Evolutionary conservation across 2,113 vertebrate genomes (phyloP).

Genomic region (Muntiacus reevesi): DNA sequence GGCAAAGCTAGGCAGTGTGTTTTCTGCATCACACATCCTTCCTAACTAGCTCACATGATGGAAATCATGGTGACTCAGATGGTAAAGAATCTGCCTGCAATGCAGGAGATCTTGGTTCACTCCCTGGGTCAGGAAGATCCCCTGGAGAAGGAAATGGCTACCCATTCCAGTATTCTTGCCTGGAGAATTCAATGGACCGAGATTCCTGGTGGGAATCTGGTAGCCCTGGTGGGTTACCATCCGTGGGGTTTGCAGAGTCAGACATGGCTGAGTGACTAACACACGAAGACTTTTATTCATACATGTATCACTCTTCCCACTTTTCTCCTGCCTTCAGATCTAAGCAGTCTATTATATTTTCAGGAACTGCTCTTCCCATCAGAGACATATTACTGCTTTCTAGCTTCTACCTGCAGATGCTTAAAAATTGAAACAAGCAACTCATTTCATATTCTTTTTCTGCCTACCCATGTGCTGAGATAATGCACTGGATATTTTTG

Average conservation of each 20-base stretch:
- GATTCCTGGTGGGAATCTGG: not conserved
- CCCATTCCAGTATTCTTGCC: not conserved
- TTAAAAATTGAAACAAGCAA: slow-evolving; percentile 20
- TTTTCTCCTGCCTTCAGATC: not conserved
- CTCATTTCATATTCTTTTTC: slow-evolving; percentile 21
- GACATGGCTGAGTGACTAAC: not conserved
- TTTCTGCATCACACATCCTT: not conserved
- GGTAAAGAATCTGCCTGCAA: not conserved
- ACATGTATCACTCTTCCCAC: not conserved
- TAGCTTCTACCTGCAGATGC: not conserved
- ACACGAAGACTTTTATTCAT: not conserved
- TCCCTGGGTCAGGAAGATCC: not conserved
- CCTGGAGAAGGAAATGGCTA: not conserved
- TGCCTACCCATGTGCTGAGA: not conserved
- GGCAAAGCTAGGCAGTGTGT: not conserved
- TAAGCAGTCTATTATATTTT: not conserved
- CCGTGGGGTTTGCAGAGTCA: not conserved
- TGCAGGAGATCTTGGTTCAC: not conserved
- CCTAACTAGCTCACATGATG: not conserved
- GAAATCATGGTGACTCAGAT: not conserved
- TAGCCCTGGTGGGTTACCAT: not conserved
- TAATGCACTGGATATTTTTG: slow-evolving; percentile 42
- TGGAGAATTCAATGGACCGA: not conserved
- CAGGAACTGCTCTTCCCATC: not conserved
- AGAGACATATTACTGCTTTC: not conserved